These are phyloP conservation scores for Hemitrygon akajei DNA, from an alignment of 2,797 vertebrate species.

Conservation along the genomic window DNA sequence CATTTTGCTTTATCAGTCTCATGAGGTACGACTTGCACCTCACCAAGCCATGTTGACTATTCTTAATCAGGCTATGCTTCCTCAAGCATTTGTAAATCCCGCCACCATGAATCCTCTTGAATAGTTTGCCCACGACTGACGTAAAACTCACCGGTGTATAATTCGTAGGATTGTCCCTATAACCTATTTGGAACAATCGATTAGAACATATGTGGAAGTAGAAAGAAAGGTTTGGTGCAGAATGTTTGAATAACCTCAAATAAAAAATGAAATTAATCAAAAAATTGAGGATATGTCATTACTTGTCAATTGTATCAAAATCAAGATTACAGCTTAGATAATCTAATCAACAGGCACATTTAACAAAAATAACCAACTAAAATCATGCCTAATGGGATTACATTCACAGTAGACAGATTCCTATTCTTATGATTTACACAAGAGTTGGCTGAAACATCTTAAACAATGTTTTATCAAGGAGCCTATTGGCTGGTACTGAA, in stretches of 20 bases:
- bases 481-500: constrained; percentile 53
- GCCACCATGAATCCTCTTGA: no score
- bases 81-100: no score
- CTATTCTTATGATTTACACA: constrained; percentile 18
- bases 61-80: no score
- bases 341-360: background rate
- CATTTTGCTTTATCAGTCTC: no score
- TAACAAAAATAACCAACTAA: background rate
- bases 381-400: background rate
- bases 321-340: background rate
- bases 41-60: no score
- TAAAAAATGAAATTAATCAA: background rate
- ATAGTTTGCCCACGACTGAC: no score
- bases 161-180: no score
- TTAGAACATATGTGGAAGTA: background rate
- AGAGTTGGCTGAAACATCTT: constrained; percentile 37
- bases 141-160: no score
- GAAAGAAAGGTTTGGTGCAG: background rate
- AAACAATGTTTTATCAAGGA: constrained; percentile 45
- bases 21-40: no score
- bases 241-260: background rate
- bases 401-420: constrained; percentile 14
- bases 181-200: background rate
- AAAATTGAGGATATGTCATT: background rate
- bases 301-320: background rate